phyloP scores from a whole-genome alignment of 2,888 invertebrate genomes.

The Ormyrus rosae region DNA sequence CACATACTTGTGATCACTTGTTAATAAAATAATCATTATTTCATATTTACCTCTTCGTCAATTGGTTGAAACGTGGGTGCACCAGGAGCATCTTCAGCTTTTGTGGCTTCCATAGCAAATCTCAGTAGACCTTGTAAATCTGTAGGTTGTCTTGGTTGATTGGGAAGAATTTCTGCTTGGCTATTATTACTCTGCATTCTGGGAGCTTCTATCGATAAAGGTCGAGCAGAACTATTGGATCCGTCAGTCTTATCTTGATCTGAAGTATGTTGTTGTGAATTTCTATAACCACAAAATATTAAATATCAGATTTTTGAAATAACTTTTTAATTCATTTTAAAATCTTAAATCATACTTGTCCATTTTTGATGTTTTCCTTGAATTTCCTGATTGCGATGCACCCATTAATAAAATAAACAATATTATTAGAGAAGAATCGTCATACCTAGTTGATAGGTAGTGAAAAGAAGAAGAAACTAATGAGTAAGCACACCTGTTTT shows the following conservation, averaged over 20 bases:
- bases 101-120: conserved; percentile 84
- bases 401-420: conserved; percentile 66
- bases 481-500: conserved; percentile 53
- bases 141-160: conserved; percentile 71
- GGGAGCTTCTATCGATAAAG: conserved; percentile 71
- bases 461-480: conserved; percentile 16
- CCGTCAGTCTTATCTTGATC: conserved; percentile 50
- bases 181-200: conserved; percentile 58
- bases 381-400: conserved; percentile 64
- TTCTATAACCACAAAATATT: conserved; percentile 21
- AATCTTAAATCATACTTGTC: conserved; percentile 62
- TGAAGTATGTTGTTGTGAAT: conserved; percentile 40
- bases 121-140: conserved; percentile 81
- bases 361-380: conserved; percentile 62
- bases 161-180: conserved; percentile 59
- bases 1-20: neutral
- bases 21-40: conserved; percentile 18
- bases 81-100: conserved; percentile 79
- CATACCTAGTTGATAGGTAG: conserved; percentile 4
- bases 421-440: conserved; percentile 22
- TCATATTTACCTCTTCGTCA: conserved; percentile 80
- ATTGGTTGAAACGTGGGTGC: conserved; percentile 78
- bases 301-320: neutral
- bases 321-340: neutral
- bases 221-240: conserved; percentile 66